Evolutionary conservation across 2,113 vertebrate species (phyloP).

Genomic region (Nerophis lumbriciformis): DNA sequence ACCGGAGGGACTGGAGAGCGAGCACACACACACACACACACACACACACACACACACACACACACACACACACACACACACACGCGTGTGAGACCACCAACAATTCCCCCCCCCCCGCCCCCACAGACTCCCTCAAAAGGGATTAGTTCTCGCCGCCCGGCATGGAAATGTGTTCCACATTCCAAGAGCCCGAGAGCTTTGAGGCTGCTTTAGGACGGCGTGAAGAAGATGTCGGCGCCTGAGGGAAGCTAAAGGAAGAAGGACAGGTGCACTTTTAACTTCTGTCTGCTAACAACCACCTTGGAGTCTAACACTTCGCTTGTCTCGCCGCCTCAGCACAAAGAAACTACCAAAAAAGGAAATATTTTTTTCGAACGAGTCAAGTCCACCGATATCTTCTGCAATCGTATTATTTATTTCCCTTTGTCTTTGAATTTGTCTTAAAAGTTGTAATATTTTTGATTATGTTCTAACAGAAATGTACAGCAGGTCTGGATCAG

Average conservation of each 20-base stretch:
- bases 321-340: too few relatives aligned
- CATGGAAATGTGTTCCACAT: slow-evolving; percentile 55
- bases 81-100: slow-evolving; percentile 16
- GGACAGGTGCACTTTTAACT: slow-evolving; percentile 2
- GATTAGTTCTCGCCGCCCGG: slow-evolving; percentile 22
- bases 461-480: too few relatives aligned
- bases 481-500: too few relatives aligned
- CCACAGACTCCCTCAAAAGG: background rate
- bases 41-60: slow-evolving; percentile 30
- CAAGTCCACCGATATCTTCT: too few relatives aligned
- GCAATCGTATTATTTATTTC: too few relatives aligned
- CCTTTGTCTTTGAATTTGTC: too few relatives aligned
- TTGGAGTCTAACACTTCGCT: background rate
- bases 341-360: too few relatives aligned
- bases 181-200: slow-evolving; percentile 50
- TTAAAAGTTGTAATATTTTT: too few relatives aligned
- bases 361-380: too few relatives aligned
- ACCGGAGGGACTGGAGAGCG: slow-evolving; percentile 85
- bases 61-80: slow-evolving; percentile 31
- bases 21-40: slow-evolving; percentile 29
- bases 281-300: background rate
- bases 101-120: background rate
- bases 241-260: slow-evolving; percentile 23
- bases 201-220: slow-evolving; percentile 38
- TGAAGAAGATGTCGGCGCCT: slow-evolving; percentile 36